Base-by-base conservation (phyloP, 2,797 vertebrate species). In the Bryconaethiops microstoma region DNA sequence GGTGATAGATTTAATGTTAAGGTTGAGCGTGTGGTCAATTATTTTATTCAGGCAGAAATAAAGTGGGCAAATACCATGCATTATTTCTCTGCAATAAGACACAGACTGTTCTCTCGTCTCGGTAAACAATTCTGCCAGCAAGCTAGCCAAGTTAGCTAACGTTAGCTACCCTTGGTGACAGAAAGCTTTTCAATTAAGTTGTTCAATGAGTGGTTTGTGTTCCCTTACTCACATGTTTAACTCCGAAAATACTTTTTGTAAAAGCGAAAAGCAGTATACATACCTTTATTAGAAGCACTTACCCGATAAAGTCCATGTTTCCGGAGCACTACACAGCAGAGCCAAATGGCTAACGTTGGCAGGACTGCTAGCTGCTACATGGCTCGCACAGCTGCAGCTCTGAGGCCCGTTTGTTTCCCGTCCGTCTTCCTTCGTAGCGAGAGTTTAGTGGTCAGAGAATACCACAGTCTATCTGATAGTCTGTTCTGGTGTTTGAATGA, bases 261-360 rank as follows among this genome's bases (percentile, higher is more conserved):
- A 35, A 35, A 7, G 14, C 14, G 3, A 79, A 4, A 55, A 12
- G 0, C 9, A 2, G 16, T n/a, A 0, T 35, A 4, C 16, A 9
- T n/a, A 14, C 0, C 23, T 12, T 29, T 4, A 21, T 0, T 19
- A 21, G 9, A 17, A 63, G 64, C 72, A 79, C 86, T 87, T 74
- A 87, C 83, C 86, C 83, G 45, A 83, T 74, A 54, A 73, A 73
- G 16, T 85, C 86, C 86, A 87, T 87, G 60, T 80, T 79, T 64
- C 72, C 45, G 76, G 79, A 73, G 21, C 54, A 39, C 17, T 74
- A 12, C 19, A 39, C 39, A 52, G 76, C 75, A 48, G 4, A 81
- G 68, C 68, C 19, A 14, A 63, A 5, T 21, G 65, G 86, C 82
- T 85, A 85, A 83, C 81, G 48, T 23, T 29, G 69, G 64, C 29